These are phyloP conservation scores for Cerastis leucographa DNA, from an alignment of 2,888 invertebrate species.

Conservation along the genomic window DNA sequence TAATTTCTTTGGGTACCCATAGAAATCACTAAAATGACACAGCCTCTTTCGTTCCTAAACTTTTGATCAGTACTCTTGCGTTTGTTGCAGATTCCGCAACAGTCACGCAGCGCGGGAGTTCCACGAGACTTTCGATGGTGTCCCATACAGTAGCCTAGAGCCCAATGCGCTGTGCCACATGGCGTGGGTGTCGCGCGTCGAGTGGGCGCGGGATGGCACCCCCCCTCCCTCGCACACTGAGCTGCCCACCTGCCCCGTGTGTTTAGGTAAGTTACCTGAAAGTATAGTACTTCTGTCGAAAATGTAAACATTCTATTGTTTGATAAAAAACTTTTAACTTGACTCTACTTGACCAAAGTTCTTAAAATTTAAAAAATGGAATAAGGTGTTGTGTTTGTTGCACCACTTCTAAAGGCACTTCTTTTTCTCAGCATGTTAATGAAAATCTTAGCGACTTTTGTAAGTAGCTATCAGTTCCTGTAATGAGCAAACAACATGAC, in stretches of 20 bases:
- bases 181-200: slow-evolving; percentile 98
- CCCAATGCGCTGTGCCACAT: slow-evolving; percentile 97
- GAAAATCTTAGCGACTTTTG: neutral
- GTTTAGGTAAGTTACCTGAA: slow-evolving; percentile 87
- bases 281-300: neutral
- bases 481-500: neutral
- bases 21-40: neutral
- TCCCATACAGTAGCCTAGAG: slow-evolving; percentile 98
- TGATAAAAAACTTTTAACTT: neutral
- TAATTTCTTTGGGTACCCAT: neutral
- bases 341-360: neutral
- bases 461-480: neutral
- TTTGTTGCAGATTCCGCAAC: slow-evolving; percentile 90
- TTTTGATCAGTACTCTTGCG: neutral
- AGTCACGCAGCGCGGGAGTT: slow-evolving; percentile 97
- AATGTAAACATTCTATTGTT: neutral
- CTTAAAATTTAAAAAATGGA: neutral
- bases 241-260: slow-evolving; percentile 99
- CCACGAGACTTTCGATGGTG: slow-evolving; percentile 97
- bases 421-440: neutral
- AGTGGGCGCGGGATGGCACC: slow-evolving; percentile 94
- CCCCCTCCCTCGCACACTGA: slow-evolving; percentile 96
- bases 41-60: neutral
- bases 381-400: neutral
- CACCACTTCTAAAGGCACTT: neutral